Conservation (phyloP, 2,113 vertebrate genomes). For the Todiramphus chloris region DNA sequence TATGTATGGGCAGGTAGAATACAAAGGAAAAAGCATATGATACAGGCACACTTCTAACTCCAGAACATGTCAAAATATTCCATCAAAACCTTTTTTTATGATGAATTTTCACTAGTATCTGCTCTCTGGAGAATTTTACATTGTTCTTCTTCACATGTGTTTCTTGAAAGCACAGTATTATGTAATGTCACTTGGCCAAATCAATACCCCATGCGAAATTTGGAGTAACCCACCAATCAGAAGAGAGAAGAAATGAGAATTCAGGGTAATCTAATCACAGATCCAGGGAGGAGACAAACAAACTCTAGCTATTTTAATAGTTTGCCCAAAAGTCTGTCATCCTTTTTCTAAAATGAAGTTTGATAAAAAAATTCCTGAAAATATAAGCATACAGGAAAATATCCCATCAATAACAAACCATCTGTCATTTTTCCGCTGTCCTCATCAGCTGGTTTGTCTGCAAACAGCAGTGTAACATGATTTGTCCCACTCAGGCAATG, state of each 20-base stretch:
- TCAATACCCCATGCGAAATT: fast-evolving
- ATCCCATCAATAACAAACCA: not conserved
- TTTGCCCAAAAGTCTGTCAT: not conserved
- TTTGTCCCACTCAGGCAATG: not conserved
- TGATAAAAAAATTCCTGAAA: not conserved
- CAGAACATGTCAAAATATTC: not conserved
- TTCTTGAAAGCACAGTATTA: not conserved
- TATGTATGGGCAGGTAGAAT: not conserved
- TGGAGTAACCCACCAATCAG: not conserved
- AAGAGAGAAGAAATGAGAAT: not conserved
- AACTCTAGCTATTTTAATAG: not conserved
- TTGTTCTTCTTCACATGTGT: not conserved
- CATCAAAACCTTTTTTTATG: not conserved
- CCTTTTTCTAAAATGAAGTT: not conserved
- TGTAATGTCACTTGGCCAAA: not conserved
- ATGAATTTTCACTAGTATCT: not conserved
- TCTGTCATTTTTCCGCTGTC: not conserved
- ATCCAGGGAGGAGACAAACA: not conserved
- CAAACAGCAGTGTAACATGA: not conserved
- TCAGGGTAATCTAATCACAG: not conserved
- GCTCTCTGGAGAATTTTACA: not conserved
- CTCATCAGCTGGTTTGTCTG: not conserved
- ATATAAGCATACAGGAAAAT: not conserved
- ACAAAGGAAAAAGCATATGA: not conserved
- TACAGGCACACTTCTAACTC: not conserved